A percentile compares a stretch with the other conserved stretches of the same genome.
phyloP scores from a whole-genome alignment of 2,113 vertebrate genomes.

The Labeo catla region DNA sequence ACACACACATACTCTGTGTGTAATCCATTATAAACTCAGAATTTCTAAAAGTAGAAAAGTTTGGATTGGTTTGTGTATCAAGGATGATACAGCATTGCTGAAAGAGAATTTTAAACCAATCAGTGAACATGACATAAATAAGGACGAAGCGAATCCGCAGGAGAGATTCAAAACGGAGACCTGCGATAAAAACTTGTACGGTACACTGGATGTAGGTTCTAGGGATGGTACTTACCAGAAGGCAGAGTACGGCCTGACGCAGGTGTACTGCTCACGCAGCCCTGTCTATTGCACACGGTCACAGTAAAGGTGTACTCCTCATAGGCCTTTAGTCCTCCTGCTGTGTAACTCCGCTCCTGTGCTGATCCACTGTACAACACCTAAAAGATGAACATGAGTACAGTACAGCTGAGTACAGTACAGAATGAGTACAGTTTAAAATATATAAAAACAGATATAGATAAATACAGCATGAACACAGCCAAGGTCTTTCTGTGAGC shows the following conservation, averaged over 20 bases:
- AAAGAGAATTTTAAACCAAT: background rate
- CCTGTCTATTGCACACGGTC: constrained; percentile 85
- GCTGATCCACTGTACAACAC: constrained; percentile 76
- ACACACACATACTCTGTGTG: background rate
- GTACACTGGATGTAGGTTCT: background rate
- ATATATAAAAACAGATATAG: background rate
- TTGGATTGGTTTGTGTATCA: constrained; percentile 13
- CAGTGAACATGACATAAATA: background rate
- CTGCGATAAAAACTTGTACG: background rate
- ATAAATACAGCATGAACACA: no score
- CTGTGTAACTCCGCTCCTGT: constrained; percentile 73
- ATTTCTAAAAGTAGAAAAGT: background rate
- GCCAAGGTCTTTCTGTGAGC: no score
- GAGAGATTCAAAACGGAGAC: background rate
- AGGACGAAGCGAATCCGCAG: background rate
- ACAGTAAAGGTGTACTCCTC: constrained; percentile 82
- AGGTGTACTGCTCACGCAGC: constrained; percentile 81
- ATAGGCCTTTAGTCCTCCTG: constrained; percentile 80
- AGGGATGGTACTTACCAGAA: constrained; percentile 78
- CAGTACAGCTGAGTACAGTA: no score
- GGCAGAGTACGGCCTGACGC: constrained; percentile 80
- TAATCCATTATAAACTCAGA: background rate
- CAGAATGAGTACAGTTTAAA: background rate
- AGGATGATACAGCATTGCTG: background rate
- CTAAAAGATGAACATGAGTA: constrained; percentile 73